These are phyloP conservation scores for Sebastes cheni DNA, from an alignment of 2,797 vertebrate genomes.

Conservation along the genomic window DNA sequence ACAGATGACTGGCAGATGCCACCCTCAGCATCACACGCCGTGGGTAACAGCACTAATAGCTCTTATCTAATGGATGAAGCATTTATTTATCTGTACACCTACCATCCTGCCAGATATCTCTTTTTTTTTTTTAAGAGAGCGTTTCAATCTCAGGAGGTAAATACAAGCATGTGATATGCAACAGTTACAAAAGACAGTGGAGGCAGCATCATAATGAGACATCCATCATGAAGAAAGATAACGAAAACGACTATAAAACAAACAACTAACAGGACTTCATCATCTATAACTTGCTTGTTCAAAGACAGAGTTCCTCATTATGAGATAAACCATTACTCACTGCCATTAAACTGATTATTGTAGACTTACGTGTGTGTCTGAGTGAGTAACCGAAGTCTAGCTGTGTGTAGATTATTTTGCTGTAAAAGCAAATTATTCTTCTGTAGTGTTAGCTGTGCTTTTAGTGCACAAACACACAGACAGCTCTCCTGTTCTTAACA, in stretches of 20 bases:
- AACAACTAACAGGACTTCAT: neutral
- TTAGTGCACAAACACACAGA: neutral
- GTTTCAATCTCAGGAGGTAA: neutral
- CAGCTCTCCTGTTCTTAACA: neutral
- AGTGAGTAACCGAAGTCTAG: no score
- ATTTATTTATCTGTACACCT: neutral
- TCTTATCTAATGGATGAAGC: slow-evolving; percentile 19
- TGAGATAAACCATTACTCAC: neutral
- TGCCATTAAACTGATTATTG: neutral
- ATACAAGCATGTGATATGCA: neutral
- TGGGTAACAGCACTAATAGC: slow-evolving; percentile 14
- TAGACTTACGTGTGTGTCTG: neutral
- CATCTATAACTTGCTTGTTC: neutral
- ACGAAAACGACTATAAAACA: neutral
- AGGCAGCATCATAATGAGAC: neutral
- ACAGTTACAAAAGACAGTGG: neutral
- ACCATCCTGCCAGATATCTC: neutral
- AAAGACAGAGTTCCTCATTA: neutral
- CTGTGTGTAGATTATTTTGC: neutral
- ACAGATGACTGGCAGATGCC: slow-evolving; percentile 22
- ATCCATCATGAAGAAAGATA: neutral
- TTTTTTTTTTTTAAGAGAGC: neutral
- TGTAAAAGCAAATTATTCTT: neutral
- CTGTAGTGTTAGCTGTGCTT: neutral
- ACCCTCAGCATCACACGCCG: neutral